phyloP scores from a whole-genome alignment of 2,797 vertebrate species.

The Alfaro cultratus region DNA sequence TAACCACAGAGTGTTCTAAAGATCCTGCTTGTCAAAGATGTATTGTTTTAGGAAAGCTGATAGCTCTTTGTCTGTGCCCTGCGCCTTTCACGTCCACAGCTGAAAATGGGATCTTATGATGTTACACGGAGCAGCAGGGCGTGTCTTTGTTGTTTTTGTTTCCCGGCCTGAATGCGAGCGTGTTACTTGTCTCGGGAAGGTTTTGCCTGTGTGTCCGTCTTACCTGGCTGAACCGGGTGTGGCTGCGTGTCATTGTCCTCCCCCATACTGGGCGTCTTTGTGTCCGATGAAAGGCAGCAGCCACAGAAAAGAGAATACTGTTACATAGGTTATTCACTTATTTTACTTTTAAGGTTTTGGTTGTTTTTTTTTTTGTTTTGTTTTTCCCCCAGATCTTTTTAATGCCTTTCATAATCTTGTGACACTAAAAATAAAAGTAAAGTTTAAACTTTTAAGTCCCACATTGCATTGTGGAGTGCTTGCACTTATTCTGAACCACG shows the following conservation, averaged over 20 bases:
- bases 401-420: not conserved
- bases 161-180: slow-evolving; percentile 56
- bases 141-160: slow-evolving; percentile 76
- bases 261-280: slow-evolving; percentile 72
- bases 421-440: not conserved
- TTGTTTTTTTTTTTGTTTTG: slow-evolving; percentile 12
- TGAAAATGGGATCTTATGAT: slow-evolving; percentile 76
- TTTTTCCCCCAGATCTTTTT: not conserved
- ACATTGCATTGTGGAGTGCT: not conserved
- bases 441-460: too few relatives aligned
- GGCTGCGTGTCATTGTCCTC: slow-evolving; percentile 71
- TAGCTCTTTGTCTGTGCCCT: slow-evolving; percentile 63
- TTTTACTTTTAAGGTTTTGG: slow-evolving; percentile 30
- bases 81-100: slow-evolving; percentile 55
- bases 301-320: slow-evolving; percentile 71
- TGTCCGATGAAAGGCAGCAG: slow-evolving; percentile 69
- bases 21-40: slow-evolving; percentile 41
- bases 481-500: not conserved
- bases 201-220: slow-evolving; percentile 56
- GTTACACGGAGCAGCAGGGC: slow-evolving; percentile 73
- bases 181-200: slow-evolving; percentile 63
- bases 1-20: slow-evolving; percentile 20
- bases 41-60: slow-evolving; percentile 65
- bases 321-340: slow-evolving; percentile 70
- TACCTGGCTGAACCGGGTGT: slow-evolving; percentile 78